These are phyloP conservation scores for Fulmarus glacialis DNA, from an alignment of 2,113 vertebrate species.

Conservation along the genomic window DNA sequence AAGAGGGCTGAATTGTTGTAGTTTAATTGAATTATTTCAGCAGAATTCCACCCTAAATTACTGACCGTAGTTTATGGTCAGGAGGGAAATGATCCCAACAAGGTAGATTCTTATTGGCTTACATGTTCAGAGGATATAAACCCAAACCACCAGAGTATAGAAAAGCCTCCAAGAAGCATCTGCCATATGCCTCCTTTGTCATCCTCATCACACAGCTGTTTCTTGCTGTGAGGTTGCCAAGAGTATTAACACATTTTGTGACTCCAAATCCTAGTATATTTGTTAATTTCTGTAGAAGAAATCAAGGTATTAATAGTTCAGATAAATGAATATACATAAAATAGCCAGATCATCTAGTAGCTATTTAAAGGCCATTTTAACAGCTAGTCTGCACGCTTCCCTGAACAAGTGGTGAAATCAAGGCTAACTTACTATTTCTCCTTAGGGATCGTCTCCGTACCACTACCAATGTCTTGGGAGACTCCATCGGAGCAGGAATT, in stretches of 20 bases:
- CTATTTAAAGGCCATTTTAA: background rate
- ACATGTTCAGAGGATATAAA: background rate
- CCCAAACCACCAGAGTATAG: background rate
- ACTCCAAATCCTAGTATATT: background rate
- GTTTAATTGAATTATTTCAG: background rate
- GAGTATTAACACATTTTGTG: background rate
- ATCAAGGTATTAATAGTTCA: background rate
- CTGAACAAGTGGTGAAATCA: background rate
- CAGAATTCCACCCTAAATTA: background rate
- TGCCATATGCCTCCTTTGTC: background rate
- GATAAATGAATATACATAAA: background rate
- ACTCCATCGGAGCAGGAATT: constrained; percentile 94
- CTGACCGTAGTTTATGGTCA: background rate
- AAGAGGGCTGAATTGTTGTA: background rate
- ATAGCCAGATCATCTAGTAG: background rate
- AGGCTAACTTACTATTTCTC: background rate
- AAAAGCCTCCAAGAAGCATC: background rate
- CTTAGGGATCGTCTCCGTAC: constrained; percentile 93
- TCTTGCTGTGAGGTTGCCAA: background rate
- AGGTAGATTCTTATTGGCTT: background rate
- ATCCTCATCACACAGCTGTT: rapidly evolving
- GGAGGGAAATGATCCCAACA: background rate
- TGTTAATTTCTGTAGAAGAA: background rate
- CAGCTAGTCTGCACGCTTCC: background rate
- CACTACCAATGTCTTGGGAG: constrained; percentile 92